Percentiles rank a stretch among this genome's conserved stretches.
phyloP scores from a whole-genome alignment of 1,140 invertebrate species.

The Temnothorax nylanderi region DNA sequence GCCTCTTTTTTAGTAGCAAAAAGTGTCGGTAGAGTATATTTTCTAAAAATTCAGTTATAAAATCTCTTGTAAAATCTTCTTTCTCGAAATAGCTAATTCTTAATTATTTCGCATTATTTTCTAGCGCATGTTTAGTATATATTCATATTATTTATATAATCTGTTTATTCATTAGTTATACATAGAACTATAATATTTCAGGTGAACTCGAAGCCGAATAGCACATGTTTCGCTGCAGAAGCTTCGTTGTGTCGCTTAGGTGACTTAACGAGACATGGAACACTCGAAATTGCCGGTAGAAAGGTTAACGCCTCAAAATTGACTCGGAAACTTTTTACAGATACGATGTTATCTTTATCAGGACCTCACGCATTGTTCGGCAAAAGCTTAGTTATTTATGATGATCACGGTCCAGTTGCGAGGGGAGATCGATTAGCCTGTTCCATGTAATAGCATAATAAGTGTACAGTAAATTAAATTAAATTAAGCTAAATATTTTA shows the following conservation, averaged over 20 bases:
- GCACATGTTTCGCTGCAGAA: conserved; percentile 85
- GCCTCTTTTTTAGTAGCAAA: background rate
- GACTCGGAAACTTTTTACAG: conserved; percentile 93
- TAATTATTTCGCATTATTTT: background rate
- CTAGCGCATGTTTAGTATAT: background rate
- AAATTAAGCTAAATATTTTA: background rate
- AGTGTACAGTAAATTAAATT: background rate
- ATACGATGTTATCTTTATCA: conserved; percentile 91
- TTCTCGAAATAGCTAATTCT: background rate
- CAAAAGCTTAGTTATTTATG: conserved; percentile 95
- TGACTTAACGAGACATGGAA: conserved; percentile 90
- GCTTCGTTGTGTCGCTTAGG: conserved; percentile 89
- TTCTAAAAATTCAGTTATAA: background rate
- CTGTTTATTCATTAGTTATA: background rate
- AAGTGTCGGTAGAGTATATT: background rate
- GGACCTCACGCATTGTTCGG: conserved; percentile 92
- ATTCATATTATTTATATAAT: background rate
- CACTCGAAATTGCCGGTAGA: conserved; percentile 90
- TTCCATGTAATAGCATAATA: conserved; percentile 88
- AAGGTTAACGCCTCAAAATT: conserved; percentile 88
- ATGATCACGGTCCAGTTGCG: conserved; percentile 94
- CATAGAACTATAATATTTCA: conserved; percentile 64
- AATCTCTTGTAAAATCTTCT: background rate
- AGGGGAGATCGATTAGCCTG: conserved; percentile 95
- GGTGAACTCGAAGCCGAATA: conserved; percentile 84